A percentile compares a stretch with the other conserved stretches of the same genome.
These are phyloP conservation scores for Pogonus chalceus DNA, from an alignment of 1,140 invertebrate species.

Conservation along the genomic window DNA sequence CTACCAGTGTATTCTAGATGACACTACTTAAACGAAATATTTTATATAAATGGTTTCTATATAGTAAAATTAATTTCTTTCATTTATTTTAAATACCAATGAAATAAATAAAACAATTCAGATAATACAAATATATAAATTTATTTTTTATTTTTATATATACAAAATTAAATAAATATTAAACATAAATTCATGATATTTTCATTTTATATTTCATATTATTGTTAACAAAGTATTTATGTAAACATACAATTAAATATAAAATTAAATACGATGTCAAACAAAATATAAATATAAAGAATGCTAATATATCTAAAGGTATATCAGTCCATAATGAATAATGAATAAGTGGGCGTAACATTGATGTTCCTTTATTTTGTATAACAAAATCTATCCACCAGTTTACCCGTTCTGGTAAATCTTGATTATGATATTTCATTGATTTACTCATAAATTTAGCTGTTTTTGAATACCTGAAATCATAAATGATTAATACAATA, in stretches of 20 bases:
- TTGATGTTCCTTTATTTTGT: not conserved
- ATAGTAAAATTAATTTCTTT: too few species aligned
- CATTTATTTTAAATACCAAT: too few species aligned
- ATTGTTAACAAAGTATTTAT: too few species aligned
- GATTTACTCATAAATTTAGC: not conserved
- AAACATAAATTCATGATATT: too few species aligned
- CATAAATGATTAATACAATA: not conserved
- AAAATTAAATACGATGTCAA: not conserved
- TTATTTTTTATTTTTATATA: too few species aligned
- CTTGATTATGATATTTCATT: not conserved
- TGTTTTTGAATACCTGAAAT: not conserved
- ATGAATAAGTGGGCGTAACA: not conserved
- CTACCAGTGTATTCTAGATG: too few species aligned
- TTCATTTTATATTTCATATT: too few species aligned
- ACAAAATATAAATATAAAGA: not conserved
- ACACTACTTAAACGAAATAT: too few species aligned
- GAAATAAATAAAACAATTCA: too few species aligned
- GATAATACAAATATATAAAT: too few species aligned
- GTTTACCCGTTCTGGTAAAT: not conserved
- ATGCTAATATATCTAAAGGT: not conserved
- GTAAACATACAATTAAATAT: not conserved
- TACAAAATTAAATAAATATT: too few species aligned
- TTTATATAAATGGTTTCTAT: too few species aligned
- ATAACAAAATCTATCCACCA: conserved; percentile 2
- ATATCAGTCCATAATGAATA: not conserved